phyloP scores from a whole-genome alignment of 2,888 invertebrate species.

The Meteorus colon region DNA sequence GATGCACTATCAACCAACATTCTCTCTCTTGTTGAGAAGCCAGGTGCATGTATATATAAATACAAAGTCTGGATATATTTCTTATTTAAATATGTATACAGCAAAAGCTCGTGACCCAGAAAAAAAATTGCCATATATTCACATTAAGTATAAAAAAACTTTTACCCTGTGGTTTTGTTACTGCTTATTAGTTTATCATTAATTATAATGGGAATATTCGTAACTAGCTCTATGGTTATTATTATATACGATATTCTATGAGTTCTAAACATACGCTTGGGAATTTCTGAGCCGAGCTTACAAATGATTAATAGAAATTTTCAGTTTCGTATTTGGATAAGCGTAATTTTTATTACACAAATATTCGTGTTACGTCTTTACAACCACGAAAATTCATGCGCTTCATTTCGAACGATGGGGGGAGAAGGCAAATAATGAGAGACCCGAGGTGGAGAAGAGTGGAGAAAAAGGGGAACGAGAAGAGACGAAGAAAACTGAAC shows the following conservation, averaged over 20 bases:
- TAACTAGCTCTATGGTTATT: too few relatives aligned
- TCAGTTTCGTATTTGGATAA: background rate
- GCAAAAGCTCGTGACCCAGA: background rate
- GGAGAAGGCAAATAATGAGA: too few relatives aligned
- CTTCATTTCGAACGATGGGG: background rate
- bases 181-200: too few relatives aligned
- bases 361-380: slow-evolving; percentile 46
- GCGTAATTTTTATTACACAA: background rate
- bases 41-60: slow-evolving; percentile 16
- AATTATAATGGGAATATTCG: too few relatives aligned
- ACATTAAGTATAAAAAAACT: background rate
- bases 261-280: too few relatives aligned
- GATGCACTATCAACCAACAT: slow-evolving; percentile 20
- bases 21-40: background rate
- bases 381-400: slow-evolving; percentile 56
- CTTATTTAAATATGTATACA: background rate
- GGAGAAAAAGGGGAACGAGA: background rate
- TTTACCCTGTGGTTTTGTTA: too few relatives aligned
- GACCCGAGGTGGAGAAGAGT: background rate
- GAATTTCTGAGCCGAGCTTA: too few relatives aligned
- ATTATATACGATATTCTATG: too few relatives aligned
- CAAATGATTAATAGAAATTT: background rate
- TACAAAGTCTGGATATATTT: background rate
- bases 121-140: background rate
- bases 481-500: slow-evolving; percentile 37